Conservation (phyloP, 2,797 vertebrate genomes). For the Bucorvus abyssinicus region DNA sequence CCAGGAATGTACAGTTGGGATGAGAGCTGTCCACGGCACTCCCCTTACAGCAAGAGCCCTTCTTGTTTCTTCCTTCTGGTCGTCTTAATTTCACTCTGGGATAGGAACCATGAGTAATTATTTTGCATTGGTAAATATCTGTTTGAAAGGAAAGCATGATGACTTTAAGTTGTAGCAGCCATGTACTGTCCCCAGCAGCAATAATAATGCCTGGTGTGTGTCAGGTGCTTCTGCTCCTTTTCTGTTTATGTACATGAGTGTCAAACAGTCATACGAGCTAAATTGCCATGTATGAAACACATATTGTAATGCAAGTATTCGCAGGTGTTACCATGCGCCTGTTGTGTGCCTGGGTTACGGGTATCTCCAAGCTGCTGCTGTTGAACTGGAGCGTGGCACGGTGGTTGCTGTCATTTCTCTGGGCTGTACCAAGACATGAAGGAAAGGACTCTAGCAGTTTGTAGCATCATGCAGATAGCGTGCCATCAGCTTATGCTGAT, state of each 20-base stretch:
- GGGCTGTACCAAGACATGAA: background rate
- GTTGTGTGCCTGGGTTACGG: background rate
- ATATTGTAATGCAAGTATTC: fast-evolving
- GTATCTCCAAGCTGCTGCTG: background rate
- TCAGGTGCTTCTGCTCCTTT: background rate
- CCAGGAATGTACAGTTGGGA: fast-evolving
- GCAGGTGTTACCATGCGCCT: background rate
- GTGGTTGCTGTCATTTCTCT: background rate
- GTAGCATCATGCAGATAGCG: background rate
- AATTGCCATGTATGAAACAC: fast-evolving
- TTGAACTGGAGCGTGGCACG: fast-evolving
- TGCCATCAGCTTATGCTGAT: background rate
- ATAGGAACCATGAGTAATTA: background rate
- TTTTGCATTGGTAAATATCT: background rate
- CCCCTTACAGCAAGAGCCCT: background rate
- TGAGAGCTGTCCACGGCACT: background rate
- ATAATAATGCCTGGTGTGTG: fast-evolving
- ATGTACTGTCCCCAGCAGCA: background rate
- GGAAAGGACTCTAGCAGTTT: background rate
- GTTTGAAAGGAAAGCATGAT: background rate
- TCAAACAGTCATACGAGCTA: fast-evolving
- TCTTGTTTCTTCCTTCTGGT: background rate
- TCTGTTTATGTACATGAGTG: background rate
- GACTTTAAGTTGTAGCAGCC: background rate
- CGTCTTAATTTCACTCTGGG: background rate